phyloP scores from a whole-genome alignment of 2,888 invertebrate species.

The Pyralis farinalis region DNA sequence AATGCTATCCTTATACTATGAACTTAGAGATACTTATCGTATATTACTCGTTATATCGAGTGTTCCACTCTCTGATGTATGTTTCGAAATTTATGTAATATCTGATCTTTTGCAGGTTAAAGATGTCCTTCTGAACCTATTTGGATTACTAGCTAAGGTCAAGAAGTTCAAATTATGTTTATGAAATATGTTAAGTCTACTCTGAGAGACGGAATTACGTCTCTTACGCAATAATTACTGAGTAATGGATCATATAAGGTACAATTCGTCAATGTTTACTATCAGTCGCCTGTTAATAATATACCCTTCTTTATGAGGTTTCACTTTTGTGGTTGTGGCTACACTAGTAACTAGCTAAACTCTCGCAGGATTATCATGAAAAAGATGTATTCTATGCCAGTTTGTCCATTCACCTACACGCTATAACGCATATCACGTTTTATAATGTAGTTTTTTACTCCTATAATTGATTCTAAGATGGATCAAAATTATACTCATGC shows the following conservation, averaged over 20 bases:
- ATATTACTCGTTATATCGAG: constrained; percentile 31
- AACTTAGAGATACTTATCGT: constrained; percentile 31
- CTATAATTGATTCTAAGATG: constrained; percentile 19
- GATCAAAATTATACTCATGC: constrained; percentile 12
- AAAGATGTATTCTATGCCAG: background rate
- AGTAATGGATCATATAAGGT: too few species aligned
- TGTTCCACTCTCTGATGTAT: background rate
- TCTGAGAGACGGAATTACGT: too few species aligned
- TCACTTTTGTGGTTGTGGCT: too few species aligned
- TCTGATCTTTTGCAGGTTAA: background rate
- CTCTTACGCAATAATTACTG: too few species aligned
- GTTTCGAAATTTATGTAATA: background rate
- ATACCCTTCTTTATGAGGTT: too few species aligned
- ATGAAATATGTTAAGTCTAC: too few species aligned
- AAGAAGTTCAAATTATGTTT: too few species aligned
- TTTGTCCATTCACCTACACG: constrained; percentile 9
- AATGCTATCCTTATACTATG: constrained; percentile 31
- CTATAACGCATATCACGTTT: constrained; percentile 6
- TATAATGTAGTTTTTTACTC: constrained; percentile 10
- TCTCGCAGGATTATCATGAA: background rate
- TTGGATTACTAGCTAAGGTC: too few species aligned
- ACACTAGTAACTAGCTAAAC: too few species aligned
- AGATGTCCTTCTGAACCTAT: too few species aligned
- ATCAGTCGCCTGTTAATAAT: too few species aligned
- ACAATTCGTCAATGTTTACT: too few species aligned